Conservation (phyloP, 1,140 invertebrate genomes). For the Nasonia giraulti region DNA sequence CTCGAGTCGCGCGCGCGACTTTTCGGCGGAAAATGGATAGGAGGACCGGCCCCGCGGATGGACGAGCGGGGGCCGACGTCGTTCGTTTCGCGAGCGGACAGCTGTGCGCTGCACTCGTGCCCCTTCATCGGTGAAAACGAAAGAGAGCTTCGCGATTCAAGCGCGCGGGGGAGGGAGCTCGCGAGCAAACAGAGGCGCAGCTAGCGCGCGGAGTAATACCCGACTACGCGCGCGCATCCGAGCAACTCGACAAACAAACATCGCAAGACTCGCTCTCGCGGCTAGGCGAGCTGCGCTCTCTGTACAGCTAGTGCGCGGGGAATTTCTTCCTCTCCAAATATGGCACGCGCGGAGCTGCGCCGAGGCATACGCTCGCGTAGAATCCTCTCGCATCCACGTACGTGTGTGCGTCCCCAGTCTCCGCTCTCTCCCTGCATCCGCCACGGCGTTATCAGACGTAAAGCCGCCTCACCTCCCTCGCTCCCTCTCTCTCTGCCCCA, state of each 20-base stretch:
- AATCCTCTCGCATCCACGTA: neutral
- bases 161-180: no score
- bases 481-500: neutral
- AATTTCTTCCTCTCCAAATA: neutral
- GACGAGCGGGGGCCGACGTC: no score
- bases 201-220: no score
- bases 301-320: neutral
- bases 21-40: neutral
- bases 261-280: neutral
- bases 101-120: no score
- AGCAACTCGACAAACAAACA: neutral
- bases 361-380: neutral
- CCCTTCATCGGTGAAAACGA: no score
- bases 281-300: no score
- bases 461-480: neutral
- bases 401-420: no score
- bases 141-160: no score
- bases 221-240: no score
- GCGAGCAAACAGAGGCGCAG: no score
- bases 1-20: constrained; percentile 15
- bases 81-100: no score
- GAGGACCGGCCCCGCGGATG: no score
- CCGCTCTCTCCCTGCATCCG: neutral
- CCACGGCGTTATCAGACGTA: constrained; percentile 13
- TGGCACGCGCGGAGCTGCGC: neutral